Evolutionary conservation across 2,113 vertebrate genomes (phyloP).

Genomic region (Poeciliopsis retropinna): DNA sequence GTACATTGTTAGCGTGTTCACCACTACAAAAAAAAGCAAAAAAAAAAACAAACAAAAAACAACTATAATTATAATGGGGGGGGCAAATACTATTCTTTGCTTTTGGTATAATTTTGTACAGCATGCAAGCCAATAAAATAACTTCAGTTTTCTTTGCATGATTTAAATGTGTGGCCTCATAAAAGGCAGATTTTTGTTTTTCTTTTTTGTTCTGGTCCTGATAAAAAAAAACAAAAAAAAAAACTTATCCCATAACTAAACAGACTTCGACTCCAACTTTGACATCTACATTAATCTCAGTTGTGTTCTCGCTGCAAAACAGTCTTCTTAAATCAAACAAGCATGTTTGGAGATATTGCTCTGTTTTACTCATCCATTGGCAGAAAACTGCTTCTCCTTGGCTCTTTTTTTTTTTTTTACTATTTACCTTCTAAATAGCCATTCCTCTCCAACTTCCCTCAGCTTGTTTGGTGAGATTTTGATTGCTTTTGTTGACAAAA

Average conservation of each 20-base stretch:
- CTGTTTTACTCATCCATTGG: conserved; percentile 13
- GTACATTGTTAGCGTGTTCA: conserved; percentile 29
- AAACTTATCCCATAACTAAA: conserved; percentile 37
- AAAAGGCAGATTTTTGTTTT: conserved; percentile 5
- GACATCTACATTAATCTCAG: conserved; percentile 41
- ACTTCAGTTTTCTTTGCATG: conserved; percentile 64
- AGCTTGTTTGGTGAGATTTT: conserved; percentile 28
- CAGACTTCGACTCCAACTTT: conserved; percentile 39
- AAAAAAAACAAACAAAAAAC: conserved; percentile 8
- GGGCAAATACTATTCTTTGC: conserved; percentile 65
- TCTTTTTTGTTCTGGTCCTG: conserved; percentile 25
- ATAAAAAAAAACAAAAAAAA: conserved; percentile 24
- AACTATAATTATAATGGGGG: conserved; percentile 53
- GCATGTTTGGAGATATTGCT: conserved; percentile 32
- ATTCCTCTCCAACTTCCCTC: conserved; percentile 7
- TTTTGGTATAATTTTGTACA: conserved; percentile 80
- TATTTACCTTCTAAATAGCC: conserved; percentile 56
- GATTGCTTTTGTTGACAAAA: conserved; percentile 39
- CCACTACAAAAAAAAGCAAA: neutral
- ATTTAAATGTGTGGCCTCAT: conserved; percentile 23
- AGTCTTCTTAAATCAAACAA: conserved; percentile 39
- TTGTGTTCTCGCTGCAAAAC: conserved; percentile 24
- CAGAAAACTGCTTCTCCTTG: conserved; percentile 51
- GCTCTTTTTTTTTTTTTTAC: conserved; percentile 22
- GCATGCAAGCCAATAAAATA: conserved; percentile 74